phyloP scores from a whole-genome alignment of 2,797 vertebrate species.

The Falco concolor region DNA sequence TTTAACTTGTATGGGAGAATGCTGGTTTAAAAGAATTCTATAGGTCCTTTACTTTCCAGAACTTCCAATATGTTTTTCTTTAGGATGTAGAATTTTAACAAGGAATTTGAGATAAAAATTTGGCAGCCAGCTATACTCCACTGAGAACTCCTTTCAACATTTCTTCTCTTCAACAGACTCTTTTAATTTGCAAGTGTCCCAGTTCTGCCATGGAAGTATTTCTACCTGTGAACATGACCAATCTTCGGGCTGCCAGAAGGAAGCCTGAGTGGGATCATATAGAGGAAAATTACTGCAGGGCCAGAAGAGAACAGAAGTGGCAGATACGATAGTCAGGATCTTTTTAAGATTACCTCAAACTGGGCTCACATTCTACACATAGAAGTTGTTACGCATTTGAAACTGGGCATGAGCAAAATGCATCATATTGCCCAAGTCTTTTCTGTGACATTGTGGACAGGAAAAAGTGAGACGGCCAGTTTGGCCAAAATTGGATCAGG shows the following conservation, averaged over 20 bases:
- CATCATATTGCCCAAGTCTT: not conserved
- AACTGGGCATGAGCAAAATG: not conserved
- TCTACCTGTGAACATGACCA: not conserved
- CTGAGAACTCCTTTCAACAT: not conserved
- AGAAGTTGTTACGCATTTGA: not conserved
- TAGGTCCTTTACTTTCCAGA: not conserved
- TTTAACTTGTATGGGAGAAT: not conserved
- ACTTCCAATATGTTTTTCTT: not conserved
- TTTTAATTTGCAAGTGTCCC: not conserved
- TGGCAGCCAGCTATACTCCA: not conserved
- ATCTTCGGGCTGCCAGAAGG: not conserved
- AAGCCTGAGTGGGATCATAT: not conserved
- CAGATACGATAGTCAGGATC: not conserved
- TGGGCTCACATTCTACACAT: not conserved
- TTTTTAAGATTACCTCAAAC: not conserved
- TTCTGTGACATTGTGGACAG: accelerated
- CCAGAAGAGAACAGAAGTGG: not conserved
- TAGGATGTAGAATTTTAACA: not conserved
- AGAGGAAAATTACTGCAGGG: not conserved
- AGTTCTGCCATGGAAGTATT: not conserved
- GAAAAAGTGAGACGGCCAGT: not conserved
- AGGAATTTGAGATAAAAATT: not conserved
- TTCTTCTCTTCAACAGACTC: not conserved
- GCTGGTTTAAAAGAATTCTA: not conserved
- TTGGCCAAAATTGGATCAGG: not conserved